Evolutionary conservation across 2,797 vertebrate species (phyloP).

Genomic region (Salmo trutta): DNA sequence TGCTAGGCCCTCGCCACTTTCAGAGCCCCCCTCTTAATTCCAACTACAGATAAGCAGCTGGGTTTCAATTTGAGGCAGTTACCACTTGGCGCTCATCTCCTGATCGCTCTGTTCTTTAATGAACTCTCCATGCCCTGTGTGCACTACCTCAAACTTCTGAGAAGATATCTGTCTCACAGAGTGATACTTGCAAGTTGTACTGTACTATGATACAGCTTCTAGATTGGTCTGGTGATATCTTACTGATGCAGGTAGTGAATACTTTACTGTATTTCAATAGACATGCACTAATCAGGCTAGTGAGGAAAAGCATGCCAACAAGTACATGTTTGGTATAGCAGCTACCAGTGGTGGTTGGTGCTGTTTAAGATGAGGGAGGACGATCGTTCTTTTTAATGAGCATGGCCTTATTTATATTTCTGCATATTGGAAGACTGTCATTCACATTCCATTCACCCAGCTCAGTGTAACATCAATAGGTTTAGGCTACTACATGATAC

Average conservation of each 20-base stretch:
- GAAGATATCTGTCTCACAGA: slow-evolving; percentile 31
- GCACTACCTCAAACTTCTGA: slow-evolving; percentile 51
- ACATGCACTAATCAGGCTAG: neutral
- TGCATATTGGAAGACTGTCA: too few relatives aligned
- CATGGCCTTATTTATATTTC: too few relatives aligned
- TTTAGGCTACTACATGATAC: too few relatives aligned
- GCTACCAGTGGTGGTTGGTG: neutral
- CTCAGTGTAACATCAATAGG: too few relatives aligned
- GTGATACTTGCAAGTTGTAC: neutral
- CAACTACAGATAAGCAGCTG: slow-evolving; percentile 80
- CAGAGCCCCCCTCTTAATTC: slow-evolving; percentile 74
- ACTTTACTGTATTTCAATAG: neutral
- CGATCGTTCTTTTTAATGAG: too few relatives aligned
- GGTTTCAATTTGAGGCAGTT: slow-evolving; percentile 79
- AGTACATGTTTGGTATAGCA: neutral
- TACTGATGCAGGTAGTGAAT: neutral
- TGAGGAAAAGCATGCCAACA: neutral
- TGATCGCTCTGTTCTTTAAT: slow-evolving; percentile 63
- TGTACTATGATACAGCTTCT: neutral
- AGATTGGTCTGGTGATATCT: neutral
- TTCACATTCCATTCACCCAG: too few relatives aligned
- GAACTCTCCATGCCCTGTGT: slow-evolving; percentile 54
- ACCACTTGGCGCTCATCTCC: slow-evolving; percentile 71
- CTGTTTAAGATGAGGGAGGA: neutral
- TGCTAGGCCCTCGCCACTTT: slow-evolving; percentile 78